A percentile compares a stretch with the other conserved stretches of the same genome.
phyloP scores from a whole-genome alignment of 2,888 invertebrate genomes.

The Craniophora ligustri region DNA sequence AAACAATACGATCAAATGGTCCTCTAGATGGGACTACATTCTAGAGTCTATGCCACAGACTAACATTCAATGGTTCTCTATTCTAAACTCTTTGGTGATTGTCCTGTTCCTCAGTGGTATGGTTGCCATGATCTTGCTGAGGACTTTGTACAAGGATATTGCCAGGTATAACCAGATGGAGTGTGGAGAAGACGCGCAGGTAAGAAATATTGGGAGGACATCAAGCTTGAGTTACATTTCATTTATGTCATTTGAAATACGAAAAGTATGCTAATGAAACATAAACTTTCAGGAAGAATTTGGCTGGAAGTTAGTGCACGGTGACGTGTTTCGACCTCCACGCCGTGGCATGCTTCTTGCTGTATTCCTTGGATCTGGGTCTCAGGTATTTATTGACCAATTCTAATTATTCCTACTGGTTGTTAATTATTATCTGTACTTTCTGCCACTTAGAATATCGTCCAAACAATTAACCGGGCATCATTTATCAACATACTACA shows the following conservation, averaged over 20 bases:
- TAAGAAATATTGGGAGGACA: conserved; percentile 83
- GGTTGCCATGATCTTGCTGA: conserved; percentile 99
- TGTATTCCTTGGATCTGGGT: conserved; percentile 98
- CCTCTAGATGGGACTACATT: conserved; percentile 99
- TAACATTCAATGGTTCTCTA: conserved; percentile 99
- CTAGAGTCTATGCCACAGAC: conserved; percentile 99
- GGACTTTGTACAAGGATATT: conserved; percentile 99
- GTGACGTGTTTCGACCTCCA: conserved; percentile 99
- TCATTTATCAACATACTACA: no score
- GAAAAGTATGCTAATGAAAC: not conserved
- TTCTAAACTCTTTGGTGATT: conserved; percentile 98
- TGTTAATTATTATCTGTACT: no score
- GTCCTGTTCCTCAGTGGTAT: conserved; percentile 99
- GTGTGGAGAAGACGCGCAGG: conserved; percentile 96
- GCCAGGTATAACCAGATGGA: conserved; percentile 99
- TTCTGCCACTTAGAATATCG: no score
- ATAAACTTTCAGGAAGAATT: conserved; percentile 94
- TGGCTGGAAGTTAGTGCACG: conserved; percentile 99
- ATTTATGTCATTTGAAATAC: not conserved
- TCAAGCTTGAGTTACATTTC: not conserved
- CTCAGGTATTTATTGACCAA: conserved; percentile 91
- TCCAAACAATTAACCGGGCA: no score
- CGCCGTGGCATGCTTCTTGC: conserved; percentile 98
- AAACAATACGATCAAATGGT: conserved; percentile 97
- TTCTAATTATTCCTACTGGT: no score